Conservation (phyloP, 2,797 vertebrate genomes). For the Periparus ater region DNA sequence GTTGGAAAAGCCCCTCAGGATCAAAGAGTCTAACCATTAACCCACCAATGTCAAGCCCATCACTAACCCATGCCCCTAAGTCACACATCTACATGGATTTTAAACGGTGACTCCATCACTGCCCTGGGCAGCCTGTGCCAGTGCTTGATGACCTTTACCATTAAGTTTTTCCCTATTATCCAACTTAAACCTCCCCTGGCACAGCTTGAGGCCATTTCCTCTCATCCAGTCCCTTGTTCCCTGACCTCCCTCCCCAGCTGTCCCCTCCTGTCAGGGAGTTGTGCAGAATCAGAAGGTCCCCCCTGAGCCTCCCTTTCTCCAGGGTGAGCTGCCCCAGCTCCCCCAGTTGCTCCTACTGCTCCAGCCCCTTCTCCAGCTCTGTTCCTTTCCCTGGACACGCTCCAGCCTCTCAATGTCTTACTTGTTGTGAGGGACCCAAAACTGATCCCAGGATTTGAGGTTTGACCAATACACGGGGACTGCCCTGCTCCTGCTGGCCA, state of each 20-base stretch:
- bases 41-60: neutral
- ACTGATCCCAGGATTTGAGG: neutral
- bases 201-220: neutral
- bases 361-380: neutral
- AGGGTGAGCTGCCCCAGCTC: neutral
- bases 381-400: neutral
- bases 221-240: neutral
- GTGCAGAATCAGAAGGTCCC: neutral
- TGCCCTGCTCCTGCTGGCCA: neutral
- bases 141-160: neutral
- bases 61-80: neutral
- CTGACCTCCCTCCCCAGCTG: rapidly evolving
- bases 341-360: neutral
- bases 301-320: neutral
- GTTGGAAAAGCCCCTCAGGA: neutral
- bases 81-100: neutral
- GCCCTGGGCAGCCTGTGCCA: neutral
- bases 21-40: neutral
- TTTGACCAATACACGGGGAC: neutral
- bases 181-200: neutral
- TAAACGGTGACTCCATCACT: neutral
- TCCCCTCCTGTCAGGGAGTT: neutral
- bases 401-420: neutral
- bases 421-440: neutral
- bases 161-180: neutral